Evolutionary conservation across 2,888 invertebrate species (phyloP), one percentile per base, ranked within the genome.

Genomic region (Cosmia pyralina): DNA sequence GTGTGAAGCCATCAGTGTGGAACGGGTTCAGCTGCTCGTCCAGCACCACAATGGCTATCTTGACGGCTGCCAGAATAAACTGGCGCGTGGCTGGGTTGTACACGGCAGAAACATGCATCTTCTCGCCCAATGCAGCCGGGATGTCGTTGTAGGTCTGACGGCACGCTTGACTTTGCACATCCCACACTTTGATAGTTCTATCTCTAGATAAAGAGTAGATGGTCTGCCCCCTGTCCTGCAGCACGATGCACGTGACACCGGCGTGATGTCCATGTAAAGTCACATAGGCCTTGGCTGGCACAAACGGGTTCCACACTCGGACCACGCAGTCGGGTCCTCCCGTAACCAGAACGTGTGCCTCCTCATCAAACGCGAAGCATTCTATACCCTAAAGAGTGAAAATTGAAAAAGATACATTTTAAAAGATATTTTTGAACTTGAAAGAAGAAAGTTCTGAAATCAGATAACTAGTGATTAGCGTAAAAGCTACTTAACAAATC

Each of bases 291-390:
- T 97, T 97, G 63, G 94, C 93, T 1, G 98, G 97, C n/a, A 98
- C 97, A 90, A 98, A 98, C 0, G 98, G 97, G 92, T 98, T 98
- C 98, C 98, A 98, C 66, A 98, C 95, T 46, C 98, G 97, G 38
- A 98, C 96, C 67, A 96, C 90, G 85, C 97, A 97, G 92, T 98
- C 98, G 10, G 98, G 97, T 6, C 98, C 98, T 2, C 98, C 98
- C 2, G 97, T 97, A 69, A 96, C 97, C 66, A 98, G 88, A 62
- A 97, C 92, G 83, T 97, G 97, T 41, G 94, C 94, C 19, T 95
- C 96, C 91, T 97, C 97, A 84, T 96, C 96, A 87, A 97, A 94
- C 73, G 96, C 96, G 88, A 97, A 97, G 82, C 97, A 97, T 81
- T 97, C 96, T 44, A 97, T 96, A 34, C 97, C 97, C 97, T 97